phyloP scores from a whole-genome alignment of 2,113 vertebrate genomes.

The Lepus timidus region DNA sequence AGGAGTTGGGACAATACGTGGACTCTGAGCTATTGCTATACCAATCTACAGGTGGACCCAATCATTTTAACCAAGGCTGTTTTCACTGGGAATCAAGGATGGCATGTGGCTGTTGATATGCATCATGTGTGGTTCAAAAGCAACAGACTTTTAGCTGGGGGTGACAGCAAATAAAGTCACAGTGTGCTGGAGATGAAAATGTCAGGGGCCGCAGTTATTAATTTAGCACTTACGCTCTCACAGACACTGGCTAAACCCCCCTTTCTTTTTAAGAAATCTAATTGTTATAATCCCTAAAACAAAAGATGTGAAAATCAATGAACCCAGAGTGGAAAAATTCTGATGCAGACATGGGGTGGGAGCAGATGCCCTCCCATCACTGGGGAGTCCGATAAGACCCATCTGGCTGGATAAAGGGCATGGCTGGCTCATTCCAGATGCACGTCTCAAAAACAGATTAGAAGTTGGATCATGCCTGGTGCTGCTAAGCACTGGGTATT shows the following conservation, averaged over 20 bases:
- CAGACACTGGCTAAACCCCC: conserved; percentile 9
- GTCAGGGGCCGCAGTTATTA: neutral
- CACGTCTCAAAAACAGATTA: neutral
- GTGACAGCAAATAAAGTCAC: neutral
- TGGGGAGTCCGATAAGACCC: neutral
- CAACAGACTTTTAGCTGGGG: neutral
- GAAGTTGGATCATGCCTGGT: neutral
- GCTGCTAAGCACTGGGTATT: neutral
- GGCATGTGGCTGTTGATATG: neutral
- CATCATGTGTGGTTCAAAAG: neutral
- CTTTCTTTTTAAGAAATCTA: neutral
- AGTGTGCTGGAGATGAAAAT: neutral
- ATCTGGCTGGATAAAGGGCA: neutral
- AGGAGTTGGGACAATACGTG: neutral
- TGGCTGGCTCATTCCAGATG: neutral
- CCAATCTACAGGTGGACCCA: neutral
- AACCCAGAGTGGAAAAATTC: neutral
- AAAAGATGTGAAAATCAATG: neutral
- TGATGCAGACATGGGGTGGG: neutral
- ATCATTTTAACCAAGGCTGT: conserved; percentile 13
- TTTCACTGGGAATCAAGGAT: conserved; percentile 30
- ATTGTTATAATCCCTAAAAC: neutral
- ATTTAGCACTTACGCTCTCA: neutral
- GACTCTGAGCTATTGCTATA: neutral
- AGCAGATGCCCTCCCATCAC: neutral